phyloP scores from a whole-genome alignment of 2,113 vertebrate genomes.

The Gopherus flavomarginatus region DNA sequence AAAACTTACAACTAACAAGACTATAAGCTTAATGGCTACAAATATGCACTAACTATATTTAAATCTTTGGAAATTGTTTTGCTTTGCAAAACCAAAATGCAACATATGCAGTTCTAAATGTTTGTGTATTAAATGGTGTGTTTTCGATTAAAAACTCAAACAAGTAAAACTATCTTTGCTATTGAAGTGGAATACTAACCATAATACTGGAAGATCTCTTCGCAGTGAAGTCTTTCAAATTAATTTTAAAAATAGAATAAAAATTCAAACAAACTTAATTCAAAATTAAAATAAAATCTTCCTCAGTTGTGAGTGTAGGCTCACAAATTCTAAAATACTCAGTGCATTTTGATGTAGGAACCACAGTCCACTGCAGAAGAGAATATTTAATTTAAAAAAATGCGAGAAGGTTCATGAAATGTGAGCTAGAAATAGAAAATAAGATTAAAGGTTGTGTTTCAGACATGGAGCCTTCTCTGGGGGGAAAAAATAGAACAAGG shows the following conservation, averaged over 20 bases:
- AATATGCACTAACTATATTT: not conserved
- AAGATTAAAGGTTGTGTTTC: slow-evolving; percentile 76
- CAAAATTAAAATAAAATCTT: slow-evolving; percentile 12
- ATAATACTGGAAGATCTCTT: not conserved
- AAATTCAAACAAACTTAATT: not conserved
- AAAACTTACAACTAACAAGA: not conserved
- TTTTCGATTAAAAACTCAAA: not conserved
- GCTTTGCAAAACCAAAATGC: not conserved
- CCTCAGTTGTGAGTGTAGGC: not conserved
- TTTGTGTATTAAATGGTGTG: not conserved
- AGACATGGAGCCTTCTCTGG: slow-evolving; percentile 58
- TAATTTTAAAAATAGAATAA: not conserved
- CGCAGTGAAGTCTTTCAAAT: slow-evolving; percentile 17
- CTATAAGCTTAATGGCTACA: not conserved
- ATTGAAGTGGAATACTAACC: not conserved
- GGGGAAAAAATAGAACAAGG: slow-evolving; percentile 54
- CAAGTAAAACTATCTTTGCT: not conserved
- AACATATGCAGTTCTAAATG: not conserved
- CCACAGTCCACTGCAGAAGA: not conserved
- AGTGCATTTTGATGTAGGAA: not conserved
- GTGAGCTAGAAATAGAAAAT: slow-evolving; percentile 73
- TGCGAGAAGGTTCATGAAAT: slow-evolving; percentile 72
- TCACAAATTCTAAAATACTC: not conserved
- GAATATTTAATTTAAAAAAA: slow-evolving; percentile 69
- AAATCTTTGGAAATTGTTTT: slow-evolving; percentile 1